phyloP scores from a whole-genome alignment of 2,888 invertebrate species.

The Acanthosepion esculentum region DNA sequence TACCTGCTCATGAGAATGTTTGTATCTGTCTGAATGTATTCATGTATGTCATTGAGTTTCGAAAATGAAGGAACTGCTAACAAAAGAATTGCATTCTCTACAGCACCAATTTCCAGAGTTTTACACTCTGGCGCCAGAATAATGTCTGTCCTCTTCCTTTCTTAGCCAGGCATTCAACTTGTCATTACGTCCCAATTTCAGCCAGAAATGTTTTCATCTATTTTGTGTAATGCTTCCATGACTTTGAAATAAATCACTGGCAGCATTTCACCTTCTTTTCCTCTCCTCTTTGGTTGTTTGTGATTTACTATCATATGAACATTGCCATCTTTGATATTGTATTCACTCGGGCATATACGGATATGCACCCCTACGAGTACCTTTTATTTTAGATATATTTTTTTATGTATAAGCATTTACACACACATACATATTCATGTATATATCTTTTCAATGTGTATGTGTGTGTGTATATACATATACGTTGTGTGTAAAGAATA shows the following conservation, averaged over 20 bases:
- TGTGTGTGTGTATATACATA: neutral
- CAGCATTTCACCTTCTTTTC: neutral
- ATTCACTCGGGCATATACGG: neutral
- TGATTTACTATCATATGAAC: constrained; percentile 6
- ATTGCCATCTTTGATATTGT: neutral
- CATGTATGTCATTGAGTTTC: neutral
- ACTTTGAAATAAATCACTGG: constrained; percentile 18
- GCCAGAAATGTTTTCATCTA: constrained; percentile 20
- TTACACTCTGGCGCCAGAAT: neutral
- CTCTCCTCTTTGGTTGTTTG: too few relatives aligned
- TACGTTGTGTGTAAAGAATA: neutral
- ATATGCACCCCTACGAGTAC: neutral
- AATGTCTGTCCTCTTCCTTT: neutral
- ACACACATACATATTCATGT: neutral
- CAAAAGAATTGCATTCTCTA: constrained; percentile 11
- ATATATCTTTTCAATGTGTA: too few relatives aligned
- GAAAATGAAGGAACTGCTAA: neutral
- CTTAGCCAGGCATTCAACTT: neutral
- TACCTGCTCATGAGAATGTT: too few relatives aligned
- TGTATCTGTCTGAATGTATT: neutral
- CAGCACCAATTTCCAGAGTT: neutral
- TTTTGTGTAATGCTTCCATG: neutral
- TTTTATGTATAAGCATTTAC: neutral
- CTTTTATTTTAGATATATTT: neutral
- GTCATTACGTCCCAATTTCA: constrained; percentile 21